Base-by-base conservation (phyloP, 2,113 vertebrate genomes). In the Siphamia tubifer region DNA sequence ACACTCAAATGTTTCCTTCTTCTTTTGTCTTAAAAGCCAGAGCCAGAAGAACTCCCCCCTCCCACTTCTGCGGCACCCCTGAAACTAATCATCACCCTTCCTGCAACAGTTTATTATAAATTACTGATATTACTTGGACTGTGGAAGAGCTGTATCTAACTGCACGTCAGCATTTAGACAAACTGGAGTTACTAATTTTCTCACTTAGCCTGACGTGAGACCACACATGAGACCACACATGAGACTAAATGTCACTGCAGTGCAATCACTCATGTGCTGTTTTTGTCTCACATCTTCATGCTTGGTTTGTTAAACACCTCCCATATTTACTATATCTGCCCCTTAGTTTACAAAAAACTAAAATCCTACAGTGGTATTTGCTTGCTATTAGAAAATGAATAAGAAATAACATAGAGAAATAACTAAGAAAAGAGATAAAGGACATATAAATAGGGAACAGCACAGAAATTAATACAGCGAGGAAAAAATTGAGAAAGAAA, bases 211-310 rank as follows among this genome's bases (percentile, higher is more conserved):
- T 44, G 9, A 34, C 40, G 25, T 49, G 62, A 69, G 48, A 72
- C 67, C 71, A 73, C 81, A 79, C 32, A 45, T 49, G 62, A 69
- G 48, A 72, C 67, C 71, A 73, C 81, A 79, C 32, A 45, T 20
- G 56, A 38, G 1, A 27, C 12, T 44, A 8, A 49, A 2, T 24
- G 8, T 8, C 6, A n/a, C n/a, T n/a, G n/a, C n/a, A n/a, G n/a
- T n/a, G n/a, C n/a, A n/a, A n/a, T n/a, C n/a, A n/a, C n/a, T n/a
- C n/a, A 0, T 0, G n/a, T 10, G 31, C 0, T 17, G n/a, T n/a
- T 39, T 3, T 38, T 44, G 7, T 43, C 30, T 12, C 40, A 9
- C 11, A n/a, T n/a, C n/a, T n/a, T n/a, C n/a, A n/a, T n/a, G n/a
- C n/a, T n/a, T n/a, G n/a, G n/a, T n/a, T n/a, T n/a, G n/a, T n/a